Evolutionary conservation across 2,888 invertebrate species (phyloP).

Genomic region (Mactromeris polynyma): DNA sequence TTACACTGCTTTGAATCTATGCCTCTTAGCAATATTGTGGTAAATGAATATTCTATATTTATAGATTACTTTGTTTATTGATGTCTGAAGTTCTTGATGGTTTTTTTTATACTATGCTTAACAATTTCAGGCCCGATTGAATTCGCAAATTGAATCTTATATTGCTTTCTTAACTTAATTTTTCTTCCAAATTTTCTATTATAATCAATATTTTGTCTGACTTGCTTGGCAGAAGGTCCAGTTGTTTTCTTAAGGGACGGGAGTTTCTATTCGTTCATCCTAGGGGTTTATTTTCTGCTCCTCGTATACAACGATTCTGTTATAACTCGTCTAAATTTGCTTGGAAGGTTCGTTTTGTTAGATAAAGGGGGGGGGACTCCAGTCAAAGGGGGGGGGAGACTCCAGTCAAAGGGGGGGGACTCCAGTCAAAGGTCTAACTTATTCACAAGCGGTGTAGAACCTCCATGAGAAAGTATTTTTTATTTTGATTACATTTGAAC

Average conservation of each 20-base stretch:
- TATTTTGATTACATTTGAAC: neutral
- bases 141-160: constrained; percentile 3
- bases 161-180: neutral
- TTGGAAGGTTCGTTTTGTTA: too few relatives aligned
- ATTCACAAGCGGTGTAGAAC: neutral
- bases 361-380: too few relatives aligned
- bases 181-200: neutral
- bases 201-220: neutral
- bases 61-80: constrained; percentile 2
- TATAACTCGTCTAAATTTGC: too few relatives aligned
- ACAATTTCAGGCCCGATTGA: constrained; percentile 4
- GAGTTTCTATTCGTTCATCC: neutral
- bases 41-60: constrained; percentile 13
- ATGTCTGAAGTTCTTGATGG: neutral
- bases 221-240: neutral
- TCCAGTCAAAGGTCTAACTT: too few relatives aligned
- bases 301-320: neutral
- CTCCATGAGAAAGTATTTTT: neutral
- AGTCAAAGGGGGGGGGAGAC: too few relatives aligned
- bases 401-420: too few relatives aligned
- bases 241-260: neutral
- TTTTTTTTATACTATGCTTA: neutral
- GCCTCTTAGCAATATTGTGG: neutral
- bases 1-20: neutral
- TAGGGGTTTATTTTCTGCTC: neutral